phyloP scores from a whole-genome alignment of 1,140 invertebrate genomes.

The Ylistrum balloti region DNA sequence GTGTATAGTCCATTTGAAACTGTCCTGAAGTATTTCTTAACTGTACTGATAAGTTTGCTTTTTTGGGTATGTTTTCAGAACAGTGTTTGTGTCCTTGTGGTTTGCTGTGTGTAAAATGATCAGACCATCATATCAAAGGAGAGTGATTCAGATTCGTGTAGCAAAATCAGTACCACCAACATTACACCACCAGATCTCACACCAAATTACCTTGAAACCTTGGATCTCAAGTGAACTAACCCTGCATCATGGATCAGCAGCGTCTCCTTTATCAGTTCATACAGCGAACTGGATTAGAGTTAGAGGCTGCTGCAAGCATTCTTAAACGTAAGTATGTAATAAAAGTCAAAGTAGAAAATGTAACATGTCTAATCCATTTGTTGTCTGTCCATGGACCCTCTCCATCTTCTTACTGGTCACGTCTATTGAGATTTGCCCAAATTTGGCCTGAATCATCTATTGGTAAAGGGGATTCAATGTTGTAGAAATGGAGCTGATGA shows the following conservation, averaged over 20 bases:
- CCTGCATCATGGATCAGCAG: slow-evolving; percentile 1
- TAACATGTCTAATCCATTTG: no score
- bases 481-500: no score
- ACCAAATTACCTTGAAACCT: not conserved
- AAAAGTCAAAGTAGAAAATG: no score
- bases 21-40: no score
- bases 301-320: not conserved
- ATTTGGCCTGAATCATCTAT: no score
- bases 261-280: slow-evolving; percentile 2
- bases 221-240: not conserved
- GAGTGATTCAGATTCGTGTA: not conserved
- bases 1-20: no score
- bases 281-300: slow-evolving; percentile 4
- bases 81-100: not conserved
- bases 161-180: not conserved
- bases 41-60: no score
- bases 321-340: not conserved
- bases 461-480: no score
- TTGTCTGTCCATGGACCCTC: no score
- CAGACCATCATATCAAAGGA: slow-evolving; percentile 4
- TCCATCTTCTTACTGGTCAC: no score
- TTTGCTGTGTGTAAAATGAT: not conserved
- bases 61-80: not conserved
- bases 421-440: no score
- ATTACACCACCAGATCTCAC: not conserved